Evolutionary conservation across 2,888 invertebrate species (phyloP).

Genomic region (Eilema sororculum): DNA sequence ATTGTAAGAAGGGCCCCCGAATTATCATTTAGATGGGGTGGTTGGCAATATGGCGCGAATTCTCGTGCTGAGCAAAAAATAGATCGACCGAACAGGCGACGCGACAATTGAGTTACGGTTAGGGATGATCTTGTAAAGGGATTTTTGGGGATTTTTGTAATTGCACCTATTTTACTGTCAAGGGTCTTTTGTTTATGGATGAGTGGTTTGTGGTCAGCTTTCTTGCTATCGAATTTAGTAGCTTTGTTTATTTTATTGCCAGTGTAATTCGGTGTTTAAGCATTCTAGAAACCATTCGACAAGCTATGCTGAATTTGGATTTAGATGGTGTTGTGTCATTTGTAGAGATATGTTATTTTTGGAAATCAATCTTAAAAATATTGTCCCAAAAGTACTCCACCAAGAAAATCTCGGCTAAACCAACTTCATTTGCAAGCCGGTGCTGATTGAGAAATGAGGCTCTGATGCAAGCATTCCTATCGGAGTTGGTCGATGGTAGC

Average conservation of each 20-base stretch:
- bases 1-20: constrained; percentile 83
- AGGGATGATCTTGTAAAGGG: constrained; percentile 68
- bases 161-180: constrained; percentile 68
- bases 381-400: too few species aligned
- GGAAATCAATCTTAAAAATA: too few species aligned
- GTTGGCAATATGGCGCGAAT: constrained; percentile 82
- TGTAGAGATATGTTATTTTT: too few species aligned
- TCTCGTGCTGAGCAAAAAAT: constrained; percentile 68
- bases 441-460: too few species aligned
- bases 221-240: constrained; percentile 15
- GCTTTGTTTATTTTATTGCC: constrained; percentile 13
- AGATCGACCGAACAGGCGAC: constrained; percentile 67
- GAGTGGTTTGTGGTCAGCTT: constrained; percentile 43
- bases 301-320: too few species aligned
- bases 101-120: constrained; percentile 75
- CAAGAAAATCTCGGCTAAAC: too few species aligned
- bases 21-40: constrained; percentile 87
- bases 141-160: constrained; percentile 66
- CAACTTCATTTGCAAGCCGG: too few species aligned
- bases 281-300: too few species aligned
- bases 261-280: neutral
- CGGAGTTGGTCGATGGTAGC: too few species aligned
- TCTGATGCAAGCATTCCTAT: too few species aligned
- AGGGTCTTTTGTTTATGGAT: constrained; percentile 58
- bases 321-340: too few species aligned